Conservation (phyloP, 2,113 vertebrate genomes). For the Pholis gunnellus region DNA sequence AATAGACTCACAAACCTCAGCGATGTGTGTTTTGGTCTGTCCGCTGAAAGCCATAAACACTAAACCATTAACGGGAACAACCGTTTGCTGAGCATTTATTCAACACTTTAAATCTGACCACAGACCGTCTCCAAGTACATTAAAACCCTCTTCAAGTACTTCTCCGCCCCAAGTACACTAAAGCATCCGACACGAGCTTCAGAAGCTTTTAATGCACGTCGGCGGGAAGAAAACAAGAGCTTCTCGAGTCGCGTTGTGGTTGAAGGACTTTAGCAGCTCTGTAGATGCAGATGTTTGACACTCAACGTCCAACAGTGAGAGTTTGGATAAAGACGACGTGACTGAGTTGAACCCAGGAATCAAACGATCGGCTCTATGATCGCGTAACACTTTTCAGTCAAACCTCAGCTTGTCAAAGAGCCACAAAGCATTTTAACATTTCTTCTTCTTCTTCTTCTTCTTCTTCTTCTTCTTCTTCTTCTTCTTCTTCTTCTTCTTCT, state of each 20-base stretch:
- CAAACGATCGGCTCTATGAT: too few relatives aligned
- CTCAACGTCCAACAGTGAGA: too few relatives aligned
- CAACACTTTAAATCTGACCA: conserved; percentile 46
- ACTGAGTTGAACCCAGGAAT: too few relatives aligned
- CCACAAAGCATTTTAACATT: conserved; percentile 30
- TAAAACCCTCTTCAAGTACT: conserved; percentile 22
- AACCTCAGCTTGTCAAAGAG: conserved; percentile 6
- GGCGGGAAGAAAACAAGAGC: conserved; percentile 29
- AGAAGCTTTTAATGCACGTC: conserved; percentile 46
- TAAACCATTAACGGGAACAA: conserved; percentile 20
- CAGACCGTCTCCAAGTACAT: conserved; percentile 17
- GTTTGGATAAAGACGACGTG: too few relatives aligned
- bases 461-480: too few relatives aligned
- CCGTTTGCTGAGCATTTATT: conserved; percentile 25
- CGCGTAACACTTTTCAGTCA: not conserved
- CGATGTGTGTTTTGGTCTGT: too few relatives aligned
- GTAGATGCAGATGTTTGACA: too few relatives aligned
- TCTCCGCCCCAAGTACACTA: not conserved
- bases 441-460: not conserved
- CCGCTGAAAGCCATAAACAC: conserved; percentile 21
- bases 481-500: too few relatives aligned
- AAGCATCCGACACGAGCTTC: not conserved
- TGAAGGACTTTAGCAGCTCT: not conserved
- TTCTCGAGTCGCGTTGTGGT: not conserved
- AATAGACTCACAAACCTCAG: too few relatives aligned